Evolutionary conservation across 2,888 invertebrate species (phyloP).

Genomic region (Chymomyza caudatula): DNA sequence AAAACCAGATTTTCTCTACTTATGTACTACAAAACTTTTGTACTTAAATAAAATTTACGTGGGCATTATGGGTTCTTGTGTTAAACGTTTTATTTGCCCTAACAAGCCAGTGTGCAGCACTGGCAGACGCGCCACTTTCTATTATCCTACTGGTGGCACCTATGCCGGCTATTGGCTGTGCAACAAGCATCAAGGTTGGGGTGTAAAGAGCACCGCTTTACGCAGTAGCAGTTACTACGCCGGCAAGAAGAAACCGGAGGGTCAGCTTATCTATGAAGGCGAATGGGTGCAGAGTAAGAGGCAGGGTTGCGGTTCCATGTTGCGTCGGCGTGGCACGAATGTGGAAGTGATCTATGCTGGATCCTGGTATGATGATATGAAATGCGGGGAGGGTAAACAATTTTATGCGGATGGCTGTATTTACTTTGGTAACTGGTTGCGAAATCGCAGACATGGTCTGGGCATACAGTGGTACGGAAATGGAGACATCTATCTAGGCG

Average conservation of each 20-base stretch:
- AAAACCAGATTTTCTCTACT: neutral
- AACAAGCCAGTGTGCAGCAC: conserved; percentile 54
- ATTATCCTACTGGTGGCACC: conserved; percentile 62
- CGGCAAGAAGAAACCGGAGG: conserved; percentile 47
- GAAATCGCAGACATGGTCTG: conserved; percentile 70
- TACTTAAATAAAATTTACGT: neutral
- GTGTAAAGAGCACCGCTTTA: conserved; percentile 51
- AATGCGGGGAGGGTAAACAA: conserved; percentile 76
- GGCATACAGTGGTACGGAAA: conserved; percentile 75
- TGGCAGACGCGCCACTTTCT: conserved; percentile 62
- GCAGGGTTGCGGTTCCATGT: conserved; percentile 72
- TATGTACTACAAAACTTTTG: neutral
- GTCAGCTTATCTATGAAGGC: conserved; percentile 73
- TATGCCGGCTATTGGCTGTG: conserved; percentile 71
- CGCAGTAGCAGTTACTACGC: conserved; percentile 27
- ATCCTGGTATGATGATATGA: conserved; percentile 69
- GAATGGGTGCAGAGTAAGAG: conserved; percentile 69
- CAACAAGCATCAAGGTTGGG: conserved; percentile 67
- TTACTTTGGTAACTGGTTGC: conserved; percentile 74
- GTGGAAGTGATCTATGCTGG: conserved; percentile 71
- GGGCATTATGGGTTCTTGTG: conserved; percentile 41
- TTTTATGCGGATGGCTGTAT: conserved; percentile 68
- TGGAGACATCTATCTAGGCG: conserved; percentile 72
- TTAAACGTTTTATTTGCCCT: conserved; percentile 43
- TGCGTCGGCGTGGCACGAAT: conserved; percentile 59